Base-by-base conservation (phyloP, 2,888 invertebrate genomes). In the Bombyx huttoni region DNA sequence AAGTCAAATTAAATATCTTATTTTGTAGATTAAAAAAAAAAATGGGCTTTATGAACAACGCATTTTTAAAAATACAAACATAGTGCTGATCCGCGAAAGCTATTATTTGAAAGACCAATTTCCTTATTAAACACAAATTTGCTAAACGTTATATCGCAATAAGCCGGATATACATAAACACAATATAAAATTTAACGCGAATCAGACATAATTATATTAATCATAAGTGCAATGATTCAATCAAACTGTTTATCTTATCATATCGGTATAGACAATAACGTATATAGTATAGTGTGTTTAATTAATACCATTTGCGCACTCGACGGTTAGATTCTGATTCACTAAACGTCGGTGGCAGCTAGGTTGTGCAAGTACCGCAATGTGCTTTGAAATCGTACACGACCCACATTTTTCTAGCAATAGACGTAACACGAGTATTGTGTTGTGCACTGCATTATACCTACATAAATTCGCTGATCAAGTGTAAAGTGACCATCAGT, bases 341-440 rank as follows among this genome's bases (percentile, higher is more conserved):
- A 61, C 61, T 59, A 56, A 65, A 63, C 62, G 64, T 59, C 68
- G 62, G 62, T 60, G 57, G 54, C 59, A 61, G 53, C 58, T 59
- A 61, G 57, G 69, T 77, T 75, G 71, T 77, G 79, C 73, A 76
- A 75, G 71, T 74, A 70, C 68, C 70, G 67, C 71, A 68, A 40
- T 40, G 70, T 69, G 65, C 78, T 78, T 80, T 82, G 83, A 78
- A 80, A 82, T 80, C 70, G 65, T 75, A 83, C 67, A 67, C 79
- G 78, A 71, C 76, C 77, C 68, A 79, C 81, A 82, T 84, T 80
- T 78, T 82, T 80, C 77, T 75, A 73, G 77, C 69, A 68, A 75
- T 73, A 70, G 64, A 67, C 65, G 79, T 80, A 80, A 81, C 74
- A 67, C 72, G 78, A 82, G 69, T 64, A 65, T 67, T 69, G 62